Percentiles rank a stretch among this genome's conserved stretches.
Conservation (phyloP, 1,140 invertebrate species). For the Palaemon carinicauda region DNA sequence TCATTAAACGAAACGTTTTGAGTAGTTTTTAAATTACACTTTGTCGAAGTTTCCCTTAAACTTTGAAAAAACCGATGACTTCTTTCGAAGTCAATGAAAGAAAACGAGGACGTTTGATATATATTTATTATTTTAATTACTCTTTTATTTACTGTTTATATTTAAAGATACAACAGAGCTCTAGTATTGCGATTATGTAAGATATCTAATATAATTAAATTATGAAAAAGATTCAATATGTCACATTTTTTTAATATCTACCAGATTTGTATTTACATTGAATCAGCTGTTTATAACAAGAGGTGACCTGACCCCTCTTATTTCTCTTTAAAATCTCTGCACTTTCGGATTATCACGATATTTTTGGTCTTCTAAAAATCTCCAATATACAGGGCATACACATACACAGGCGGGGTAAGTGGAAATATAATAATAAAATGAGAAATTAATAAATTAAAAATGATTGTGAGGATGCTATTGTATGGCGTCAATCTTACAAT, state of each 20-base stretch:
- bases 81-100: neutral
- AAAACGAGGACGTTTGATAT: constrained; percentile 35
- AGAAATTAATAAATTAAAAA: neutral
- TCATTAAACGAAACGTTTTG: neutral
- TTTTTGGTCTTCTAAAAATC: neutral
- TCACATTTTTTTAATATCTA: constrained; percentile 39
- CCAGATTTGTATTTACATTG: constrained; percentile 51
- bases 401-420: constrained; percentile 35
- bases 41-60: neutral
- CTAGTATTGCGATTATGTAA: no score
- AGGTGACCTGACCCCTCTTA: neutral
- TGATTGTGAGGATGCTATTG: constrained; percentile 11
- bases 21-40: neutral
- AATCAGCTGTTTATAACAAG: constrained; percentile 50
- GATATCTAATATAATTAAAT: neutral
- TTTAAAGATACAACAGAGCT: no score
- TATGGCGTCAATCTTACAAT: constrained; percentile 33
- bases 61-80: neutral
- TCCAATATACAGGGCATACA: constrained; percentile 10
- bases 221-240: constrained; percentile 7
- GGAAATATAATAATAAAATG: neutral
- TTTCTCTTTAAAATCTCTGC: neutral
- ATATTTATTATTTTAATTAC: constrained; percentile 30
- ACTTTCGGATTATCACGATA: neutral
- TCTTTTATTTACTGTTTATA: neutral